These are phyloP conservation scores for Pogoniulus pusillus DNA, from an alignment of 2,797 vertebrate genomes.

Conservation along the genomic window DNA sequence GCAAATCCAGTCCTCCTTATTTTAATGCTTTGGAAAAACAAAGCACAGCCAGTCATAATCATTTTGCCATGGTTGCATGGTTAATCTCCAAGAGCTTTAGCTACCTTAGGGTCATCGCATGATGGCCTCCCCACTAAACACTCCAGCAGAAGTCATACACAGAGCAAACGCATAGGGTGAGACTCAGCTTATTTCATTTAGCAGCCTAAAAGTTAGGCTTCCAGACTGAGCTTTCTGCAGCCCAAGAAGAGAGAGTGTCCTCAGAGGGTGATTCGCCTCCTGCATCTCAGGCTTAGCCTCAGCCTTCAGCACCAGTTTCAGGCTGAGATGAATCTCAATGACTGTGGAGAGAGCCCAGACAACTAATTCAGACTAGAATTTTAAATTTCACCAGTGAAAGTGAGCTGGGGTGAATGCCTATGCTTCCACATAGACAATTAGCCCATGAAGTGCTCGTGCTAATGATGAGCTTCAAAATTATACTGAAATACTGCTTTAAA, in stretches of 20 bases:
- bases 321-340: slow-evolving; percentile 28
- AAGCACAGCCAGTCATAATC: not conserved
- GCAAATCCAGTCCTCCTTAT: not conserved
- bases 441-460: slow-evolving; percentile 9
- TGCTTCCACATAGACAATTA: slow-evolving; percentile 45
- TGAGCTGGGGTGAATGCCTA: slow-evolving; percentile 8
- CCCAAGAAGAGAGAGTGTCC: not conserved
- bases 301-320: not conserved
- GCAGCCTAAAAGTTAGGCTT: not conserved
- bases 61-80: not conserved
- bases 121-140: not conserved
- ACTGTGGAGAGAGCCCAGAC: slow-evolving; percentile 17
- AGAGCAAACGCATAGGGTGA: not conserved
- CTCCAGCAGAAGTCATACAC: not conserved
- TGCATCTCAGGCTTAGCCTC: slow-evolving; percentile 28
- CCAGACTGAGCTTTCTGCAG: not conserved
- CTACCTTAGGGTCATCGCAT: not conserved
- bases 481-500: slow-evolving; percentile 65
- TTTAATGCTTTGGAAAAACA: slow-evolving; percentile 13
- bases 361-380: slow-evolving; percentile 51
- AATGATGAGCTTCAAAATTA: slow-evolving; percentile 57
- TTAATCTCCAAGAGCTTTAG: not conserved
- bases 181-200: not conserved
- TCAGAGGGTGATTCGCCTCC: slow-evolving; percentile 41
- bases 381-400: slow-evolving; percentile 38